Percentiles rank a stretch among this genome's conserved stretches.
These are phyloP conservation scores for Noctuana brunneofusca DNA, from an alignment of 2,888 invertebrate genomes.

Conservation along the genomic window DNA sequence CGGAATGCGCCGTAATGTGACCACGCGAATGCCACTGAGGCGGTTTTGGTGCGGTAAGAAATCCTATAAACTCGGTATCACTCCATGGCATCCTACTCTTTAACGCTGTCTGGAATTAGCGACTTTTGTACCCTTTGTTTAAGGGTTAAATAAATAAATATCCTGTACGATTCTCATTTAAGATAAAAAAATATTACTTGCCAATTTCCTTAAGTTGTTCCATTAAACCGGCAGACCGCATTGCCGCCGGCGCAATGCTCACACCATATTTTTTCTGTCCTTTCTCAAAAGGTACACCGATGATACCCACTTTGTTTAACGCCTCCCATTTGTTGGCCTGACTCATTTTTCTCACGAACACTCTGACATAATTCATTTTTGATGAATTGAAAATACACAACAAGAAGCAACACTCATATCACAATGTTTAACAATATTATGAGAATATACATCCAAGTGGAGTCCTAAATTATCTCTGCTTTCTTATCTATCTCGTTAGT, in stretches of 20 bases:
- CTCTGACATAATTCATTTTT: slow-evolving; percentile 66
- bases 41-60: no score
- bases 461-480: slow-evolving; percentile 10
- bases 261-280: slow-evolving; percentile 90
- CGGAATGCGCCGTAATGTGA: no score
- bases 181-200: slow-evolving; percentile 52
- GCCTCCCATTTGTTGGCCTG: slow-evolving; percentile 57
- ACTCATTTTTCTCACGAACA: slow-evolving; percentile 65
- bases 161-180: no score
- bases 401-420: not conserved
- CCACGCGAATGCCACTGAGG: no score
- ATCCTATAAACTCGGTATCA: no score
- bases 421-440: not conserved
- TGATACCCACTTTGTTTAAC: slow-evolving; percentile 84
- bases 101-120: no score
- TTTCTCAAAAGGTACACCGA: slow-evolving; percentile 92
- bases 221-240: slow-evolving; percentile 86
- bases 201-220: slow-evolving; percentile 84
- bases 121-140: no score
- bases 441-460: not conserved
- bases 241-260: slow-evolving; percentile 85
- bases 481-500: slow-evolving; percentile 23
- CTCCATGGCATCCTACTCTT: no score
- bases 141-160: no score
- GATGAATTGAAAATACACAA: slow-evolving; percentile 18